These are phyloP conservation scores for Orthosia cruda DNA, from an alignment of 2,888 invertebrate genomes.

Conservation along the genomic window DNA sequence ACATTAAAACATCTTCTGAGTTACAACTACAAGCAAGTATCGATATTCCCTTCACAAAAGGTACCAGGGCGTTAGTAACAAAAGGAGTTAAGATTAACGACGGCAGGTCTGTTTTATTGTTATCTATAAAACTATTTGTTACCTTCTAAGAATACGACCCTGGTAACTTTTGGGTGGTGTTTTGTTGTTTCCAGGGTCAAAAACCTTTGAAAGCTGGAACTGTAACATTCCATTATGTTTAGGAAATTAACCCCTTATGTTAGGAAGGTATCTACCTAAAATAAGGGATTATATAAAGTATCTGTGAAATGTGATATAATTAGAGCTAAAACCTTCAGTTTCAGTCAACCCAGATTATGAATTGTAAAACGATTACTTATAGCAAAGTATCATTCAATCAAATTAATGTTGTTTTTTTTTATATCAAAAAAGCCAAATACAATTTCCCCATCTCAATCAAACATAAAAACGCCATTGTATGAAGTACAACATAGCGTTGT, in stretches of 20 bases:
- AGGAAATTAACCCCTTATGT: neutral
- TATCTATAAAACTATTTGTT: conserved; percentile 51
- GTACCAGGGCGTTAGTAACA: conserved; percentile 26
- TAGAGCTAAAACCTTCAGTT: neutral
- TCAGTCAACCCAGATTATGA: neutral
- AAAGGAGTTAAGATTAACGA: conserved; percentile 58
- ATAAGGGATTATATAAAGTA: too few relatives aligned
- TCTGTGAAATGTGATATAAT: neutral
- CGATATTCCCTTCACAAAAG: neutral
- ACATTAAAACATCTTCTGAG: neutral
- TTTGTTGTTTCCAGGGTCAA: conserved; percentile 36
- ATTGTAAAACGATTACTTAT: too few relatives aligned
- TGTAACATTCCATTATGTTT: neutral
- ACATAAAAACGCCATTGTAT: too few relatives aligned
- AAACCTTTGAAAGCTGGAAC: conserved; percentile 9
- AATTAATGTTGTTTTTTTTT: too few relatives aligned
- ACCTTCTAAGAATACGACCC: conserved; percentile 17
- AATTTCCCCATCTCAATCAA: too few relatives aligned
- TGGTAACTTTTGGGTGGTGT: conserved; percentile 34
- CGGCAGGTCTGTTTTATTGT: conserved; percentile 48
- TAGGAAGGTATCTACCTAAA: too few relatives aligned
- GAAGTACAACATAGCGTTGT: too few relatives aligned
- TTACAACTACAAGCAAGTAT: conserved; percentile 1
- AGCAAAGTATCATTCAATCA: too few relatives aligned
- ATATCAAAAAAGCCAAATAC: too few relatives aligned